phyloP scores from a whole-genome alignment of 2,113 vertebrate genomes.

The Himantopus leucocephalus region DNA sequence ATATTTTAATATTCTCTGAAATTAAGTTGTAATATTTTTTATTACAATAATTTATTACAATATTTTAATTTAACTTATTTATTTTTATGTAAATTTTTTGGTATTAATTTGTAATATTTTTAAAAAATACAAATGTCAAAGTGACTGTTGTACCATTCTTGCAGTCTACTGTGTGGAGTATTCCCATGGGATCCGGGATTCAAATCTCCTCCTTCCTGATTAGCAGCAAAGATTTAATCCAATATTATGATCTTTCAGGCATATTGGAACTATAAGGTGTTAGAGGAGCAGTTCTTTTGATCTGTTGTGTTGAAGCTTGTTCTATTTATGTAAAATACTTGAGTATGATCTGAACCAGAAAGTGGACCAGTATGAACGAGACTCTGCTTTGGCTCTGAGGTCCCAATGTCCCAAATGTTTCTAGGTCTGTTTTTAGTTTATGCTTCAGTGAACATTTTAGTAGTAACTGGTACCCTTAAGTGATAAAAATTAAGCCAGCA shows the following conservation, averaged over 20 bases:
- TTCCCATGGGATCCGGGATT: not conserved
- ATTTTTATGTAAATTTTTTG: too few relatives aligned
- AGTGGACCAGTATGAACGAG: not conserved
- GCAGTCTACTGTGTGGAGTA: not conserved
- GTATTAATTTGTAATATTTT: not conserved
- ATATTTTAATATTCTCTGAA: not conserved
- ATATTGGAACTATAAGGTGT: not conserved
- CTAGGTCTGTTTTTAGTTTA: not conserved
- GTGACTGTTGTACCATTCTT: not conserved
- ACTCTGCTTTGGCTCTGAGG: not conserved
- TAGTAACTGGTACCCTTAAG: not conserved
- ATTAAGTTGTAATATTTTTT: not conserved
- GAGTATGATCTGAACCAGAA: not conserved
- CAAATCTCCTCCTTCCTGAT: not conserved
- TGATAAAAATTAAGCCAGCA: not conserved
- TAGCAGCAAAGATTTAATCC: not conserved
- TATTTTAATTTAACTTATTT: too few relatives aligned
- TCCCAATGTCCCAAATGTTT: not conserved
- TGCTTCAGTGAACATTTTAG: not conserved
- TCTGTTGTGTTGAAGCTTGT: not conserved
- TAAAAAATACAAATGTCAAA: not conserved
- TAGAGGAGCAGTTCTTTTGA: not conserved
- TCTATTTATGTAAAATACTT: not conserved
- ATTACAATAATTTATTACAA: too few relatives aligned
- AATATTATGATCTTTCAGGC: not conserved